Conservation (phyloP, 2,888 invertebrate species). For the Apotomis capreana region DNA sequence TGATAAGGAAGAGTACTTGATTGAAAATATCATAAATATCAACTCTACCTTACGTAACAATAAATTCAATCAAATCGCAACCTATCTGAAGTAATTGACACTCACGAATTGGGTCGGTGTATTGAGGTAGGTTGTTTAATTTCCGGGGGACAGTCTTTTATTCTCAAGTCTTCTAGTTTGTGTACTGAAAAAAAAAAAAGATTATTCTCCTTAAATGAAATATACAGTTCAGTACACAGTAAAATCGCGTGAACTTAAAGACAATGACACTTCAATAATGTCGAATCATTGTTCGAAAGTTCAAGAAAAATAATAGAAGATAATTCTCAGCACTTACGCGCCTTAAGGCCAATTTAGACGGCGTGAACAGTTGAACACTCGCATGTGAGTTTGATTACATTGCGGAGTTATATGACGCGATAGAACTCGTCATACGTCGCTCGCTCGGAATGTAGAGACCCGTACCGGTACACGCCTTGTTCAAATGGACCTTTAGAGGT, state of each 20-base stretch:
- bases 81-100: slow-evolving; percentile 46
- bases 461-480: no score
- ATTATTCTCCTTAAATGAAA: not conserved
- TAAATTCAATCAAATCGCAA: slow-evolving; percentile 26
- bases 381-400: no score
- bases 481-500: no score
- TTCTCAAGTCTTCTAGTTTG: slow-evolving; percentile 81
- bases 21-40: no score
- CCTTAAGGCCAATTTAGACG: no score
- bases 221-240: not conserved
- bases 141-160: slow-evolving; percentile 81
- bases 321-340: not conserved
- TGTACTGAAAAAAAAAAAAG: slow-evolving; percentile 64
- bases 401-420: no score
- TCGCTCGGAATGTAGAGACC: no score
- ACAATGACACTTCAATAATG: not conserved
- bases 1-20: no score
- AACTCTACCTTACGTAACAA: no score
- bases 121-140: slow-evolving; percentile 81
- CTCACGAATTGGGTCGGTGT: slow-evolving; percentile 80
- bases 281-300: not conserved
- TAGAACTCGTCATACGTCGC: no score
- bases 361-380: not conserved
- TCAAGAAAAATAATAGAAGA: not conserved
- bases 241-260: not conserved